Evolutionary conservation across 2,113 vertebrate species (phyloP), one percentile per base, ranked within the genome.

Genomic region (Halcyon malimbica): DNA sequence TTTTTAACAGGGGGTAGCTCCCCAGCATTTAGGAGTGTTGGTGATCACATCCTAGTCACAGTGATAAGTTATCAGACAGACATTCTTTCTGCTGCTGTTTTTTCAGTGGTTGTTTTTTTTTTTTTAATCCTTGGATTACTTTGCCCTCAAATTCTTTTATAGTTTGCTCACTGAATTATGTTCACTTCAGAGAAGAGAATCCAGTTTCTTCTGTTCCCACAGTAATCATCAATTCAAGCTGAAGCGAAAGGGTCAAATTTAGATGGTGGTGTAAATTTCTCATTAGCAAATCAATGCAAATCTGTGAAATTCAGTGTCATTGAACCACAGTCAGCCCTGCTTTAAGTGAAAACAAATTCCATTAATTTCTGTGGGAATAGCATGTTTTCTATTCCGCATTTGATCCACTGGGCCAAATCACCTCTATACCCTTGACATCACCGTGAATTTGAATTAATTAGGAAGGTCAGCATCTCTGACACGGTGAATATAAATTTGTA

Each of bases 121-220:
- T 77, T 93, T 95, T 94, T 51, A 89, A 96, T 95, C 70, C 75
- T 83, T 78, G 60, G 77, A 94, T 97, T 97, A 96, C 54, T 85
- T 74, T 83, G 63, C 44, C 13, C 10, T 94, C 48, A 16, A 87
- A 96, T 92, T 82, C 85, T 93, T 96, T 94, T 91, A 95, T 44
- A 64, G 83, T 87, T 96, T 96, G 33, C 80, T 95, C 83, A 73
- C 80, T 95, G 89, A 95, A 94, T 96, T 97, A 90, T 76, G 85
- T 87, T 95, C 91, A 83, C 60, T 94, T 35, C 89, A 79, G 69
- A 93, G 67, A 56, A 83, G 33, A 70, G 73, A 95, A 93, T 96
- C 91, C 71, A 84, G 42, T 85, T 76, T 88, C 71, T 94, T 88
- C 95, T 97, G 68, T 97, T 97, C 94, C 90, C 92, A 97, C 84